Evolutionary conservation across 2,113 vertebrate species (phyloP), one percentile per base, ranked within the genome.

Genomic region (Numida meleagris): DNA sequence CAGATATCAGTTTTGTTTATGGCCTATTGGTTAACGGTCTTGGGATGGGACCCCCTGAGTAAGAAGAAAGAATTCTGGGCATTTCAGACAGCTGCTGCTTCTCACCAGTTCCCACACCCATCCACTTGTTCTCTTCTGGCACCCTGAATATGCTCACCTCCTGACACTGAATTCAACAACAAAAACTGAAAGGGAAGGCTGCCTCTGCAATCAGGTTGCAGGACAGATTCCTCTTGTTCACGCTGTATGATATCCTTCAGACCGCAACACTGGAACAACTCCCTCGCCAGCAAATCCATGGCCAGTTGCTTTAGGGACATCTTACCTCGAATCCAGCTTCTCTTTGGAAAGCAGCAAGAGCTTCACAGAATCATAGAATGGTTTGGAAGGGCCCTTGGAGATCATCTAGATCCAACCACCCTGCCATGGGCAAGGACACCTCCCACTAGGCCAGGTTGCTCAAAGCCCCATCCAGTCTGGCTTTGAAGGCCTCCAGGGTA

Each of bases 1-100:
- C 90, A 40, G 43, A 95, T 96, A 95, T 96, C 88, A 92, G 77
- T 95, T 96, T 96, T 96, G 93, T 97, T 97, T 95, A 96, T 93
- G 95, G 89, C 82, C 94, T 92, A 89, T 68, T 84, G 93, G 89
- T 83, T 96, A 94, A 96, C 73, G 79, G 93, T 93, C 88, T 57
- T 1, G 7, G 90, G 96, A 96, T 94, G 81, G 86, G 94, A 96
- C 82, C 91, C 86, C 82, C 48, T 76, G 88, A 33, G 75, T 94
- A 85, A 96, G 90, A 97, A 94, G 84, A 97, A 97, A 95, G 90
- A 97, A 75, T 86, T 24, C 62, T 46, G 93, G 71, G 94, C 73
- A 90, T 90, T 94, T 93, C 88, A 96, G 93, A 89, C 96, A 97
- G 95, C 95, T 96, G 96, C 90, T 96, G 81, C 93, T 92, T 94